A percentile compares a stretch with the other conserved stretches of the same genome.
Evolutionary conservation across 2,888 invertebrate genomes (phyloP).

Genomic region (Seladonia tumulorum): DNA sequence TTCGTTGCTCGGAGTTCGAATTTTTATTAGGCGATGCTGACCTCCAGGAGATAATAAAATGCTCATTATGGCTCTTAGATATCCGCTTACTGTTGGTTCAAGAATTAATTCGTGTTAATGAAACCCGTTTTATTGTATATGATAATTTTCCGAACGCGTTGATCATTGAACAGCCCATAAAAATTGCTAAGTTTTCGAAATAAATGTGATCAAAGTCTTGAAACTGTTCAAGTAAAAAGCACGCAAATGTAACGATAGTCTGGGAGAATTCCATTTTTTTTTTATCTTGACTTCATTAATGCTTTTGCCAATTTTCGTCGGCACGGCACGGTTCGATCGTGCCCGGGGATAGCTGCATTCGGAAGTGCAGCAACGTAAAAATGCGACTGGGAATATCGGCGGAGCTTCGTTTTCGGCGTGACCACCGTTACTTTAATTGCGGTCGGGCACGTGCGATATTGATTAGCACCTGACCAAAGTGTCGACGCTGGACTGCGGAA

Average conservation of each 20-base stretch:
- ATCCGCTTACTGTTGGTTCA: too few species aligned
- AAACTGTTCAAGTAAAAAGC: too few species aligned
- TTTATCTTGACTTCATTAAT: not conserved
- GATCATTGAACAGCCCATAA: too few species aligned
- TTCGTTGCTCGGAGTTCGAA: not conserved
- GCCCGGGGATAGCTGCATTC: not conserved
- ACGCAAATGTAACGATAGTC: too few species aligned
- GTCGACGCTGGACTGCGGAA: not conserved
- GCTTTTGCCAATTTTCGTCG: not conserved
- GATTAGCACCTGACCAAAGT: conserved; percentile 6
- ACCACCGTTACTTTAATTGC: not conserved
- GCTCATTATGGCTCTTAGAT: not conserved
- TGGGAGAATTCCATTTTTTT: not conserved
- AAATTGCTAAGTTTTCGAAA: too few species aligned
- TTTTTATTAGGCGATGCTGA: not conserved
- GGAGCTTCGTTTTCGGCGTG: not conserved
- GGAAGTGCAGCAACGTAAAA: not conserved
- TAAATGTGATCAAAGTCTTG: too few species aligned
- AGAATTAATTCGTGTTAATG: too few species aligned
- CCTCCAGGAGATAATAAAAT: not conserved
- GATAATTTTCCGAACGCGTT: too few species aligned
- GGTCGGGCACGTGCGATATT: conserved; percentile 1
- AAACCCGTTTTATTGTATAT: too few species aligned
- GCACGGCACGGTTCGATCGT: not conserved
- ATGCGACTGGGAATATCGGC: not conserved